Base-by-base conservation (phyloP, 2,113 vertebrate species). In the Hypocryptadius cinnamomeus region DNA sequence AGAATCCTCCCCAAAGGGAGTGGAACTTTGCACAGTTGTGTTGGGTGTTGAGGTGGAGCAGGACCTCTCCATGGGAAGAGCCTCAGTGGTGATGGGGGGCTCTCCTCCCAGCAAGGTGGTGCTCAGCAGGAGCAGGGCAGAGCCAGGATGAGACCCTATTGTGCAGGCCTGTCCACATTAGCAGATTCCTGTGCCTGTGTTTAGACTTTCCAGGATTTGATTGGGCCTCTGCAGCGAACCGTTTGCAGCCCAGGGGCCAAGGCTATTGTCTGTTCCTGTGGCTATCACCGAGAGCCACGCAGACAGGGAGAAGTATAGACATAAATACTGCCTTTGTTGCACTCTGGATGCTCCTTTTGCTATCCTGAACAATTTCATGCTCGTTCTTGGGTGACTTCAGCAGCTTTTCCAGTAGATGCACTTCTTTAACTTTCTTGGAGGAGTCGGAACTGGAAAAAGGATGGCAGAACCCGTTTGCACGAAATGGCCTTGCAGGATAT, bases 271-370 rank as follows among this genome's bases (percentile, higher is more conserved):
- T 94, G 93, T 92, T 95, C 81, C 86, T 68, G 73, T 87, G 85
- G 86, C 82, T 95, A 85, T 93, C 85, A 57, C 45, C 0, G 1
- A 89, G 50, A 64, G 42, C 82, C 60, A 85, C 0, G 2, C 69
- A 89, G 92, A 53, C 77, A 72, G 70, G 48, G 86, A 95, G 61
- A 81, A 84, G 59, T 70, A 57, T 77, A 72, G 86, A 93, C 86
- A 89, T 79, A 95, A 96, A 96, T 94, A 87, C 74, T 0, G 23
- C 50, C 54, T 92, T 90, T 95, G 87, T 91, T 92, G 10, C 74
- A 28, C 59, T 91, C 53, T 45, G 70, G 91, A 93, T 96, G 94
- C 87, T 96, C 92, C 95, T 96, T 96, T 96, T 89, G 73, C 84
- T 72, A 76, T 60, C 84, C 70, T 12, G 21, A 85, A 33, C 0